Evolutionary conservation across 2,888 invertebrate genomes (phyloP).

Genomic region (Phaonia tiefii): DNA sequence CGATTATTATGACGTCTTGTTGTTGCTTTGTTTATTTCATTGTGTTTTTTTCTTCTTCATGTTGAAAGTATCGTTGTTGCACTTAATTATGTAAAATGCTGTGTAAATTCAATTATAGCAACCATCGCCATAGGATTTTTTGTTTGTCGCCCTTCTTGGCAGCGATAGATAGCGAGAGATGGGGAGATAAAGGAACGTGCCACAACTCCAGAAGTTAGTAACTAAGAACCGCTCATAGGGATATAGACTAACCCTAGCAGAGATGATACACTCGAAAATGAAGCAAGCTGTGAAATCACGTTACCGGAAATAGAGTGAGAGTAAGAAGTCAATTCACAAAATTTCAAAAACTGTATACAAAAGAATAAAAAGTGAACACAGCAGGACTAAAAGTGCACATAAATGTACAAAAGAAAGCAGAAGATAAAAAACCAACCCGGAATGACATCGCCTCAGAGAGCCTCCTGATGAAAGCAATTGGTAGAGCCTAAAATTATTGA

Average conservation of each 20-base stretch:
- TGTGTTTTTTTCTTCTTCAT: constrained; percentile 38
- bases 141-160: background rate
- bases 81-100: constrained; percentile 66
- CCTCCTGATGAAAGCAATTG: no score
- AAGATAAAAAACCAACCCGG: no score
- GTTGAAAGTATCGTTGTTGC: constrained; percentile 63
- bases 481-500: no score
- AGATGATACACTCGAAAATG: background rate
- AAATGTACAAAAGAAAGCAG: no score
- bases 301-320: background rate
- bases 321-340: no score
- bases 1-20: constrained; percentile 22
- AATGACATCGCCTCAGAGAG: no score
- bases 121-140: no score
- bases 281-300: background rate
- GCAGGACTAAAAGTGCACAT: no score
- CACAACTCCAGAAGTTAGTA: constrained; percentile 46
- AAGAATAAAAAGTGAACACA: no score
- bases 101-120: constrained; percentile 63
- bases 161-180: background rate
- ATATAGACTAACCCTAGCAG: constrained; percentile 20
- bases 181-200: constrained; percentile 1
- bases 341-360: no score
- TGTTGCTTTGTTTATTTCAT: background rate
- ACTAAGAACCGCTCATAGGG: constrained; percentile 44